phyloP scores from a whole-genome alignment of 2,113 vertebrate genomes.

The Scalopus aquaticus region DNA sequence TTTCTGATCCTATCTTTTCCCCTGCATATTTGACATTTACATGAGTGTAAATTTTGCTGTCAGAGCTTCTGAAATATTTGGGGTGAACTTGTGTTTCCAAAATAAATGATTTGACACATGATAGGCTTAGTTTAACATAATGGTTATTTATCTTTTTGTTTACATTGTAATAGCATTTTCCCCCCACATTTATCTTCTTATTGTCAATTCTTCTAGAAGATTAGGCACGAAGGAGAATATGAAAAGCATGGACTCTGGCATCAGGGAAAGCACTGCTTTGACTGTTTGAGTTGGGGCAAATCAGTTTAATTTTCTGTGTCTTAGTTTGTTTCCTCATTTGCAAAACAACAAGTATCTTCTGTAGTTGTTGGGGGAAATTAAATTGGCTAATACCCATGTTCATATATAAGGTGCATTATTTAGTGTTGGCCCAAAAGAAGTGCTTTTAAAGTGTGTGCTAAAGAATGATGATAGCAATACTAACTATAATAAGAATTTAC shows the following conservation, averaged over 20 bases:
- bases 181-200: not conserved
- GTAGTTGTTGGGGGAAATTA: not conserved
- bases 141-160: not conserved
- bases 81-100: not conserved
- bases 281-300: not conserved
- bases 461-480: not conserved
- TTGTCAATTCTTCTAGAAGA: not conserved
- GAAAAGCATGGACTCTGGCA: not conserved
- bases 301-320: not conserved
- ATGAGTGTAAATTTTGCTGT: not conserved
- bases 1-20: conserved; percentile 43
- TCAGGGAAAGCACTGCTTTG: not conserved
- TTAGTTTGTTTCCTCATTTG: not conserved
- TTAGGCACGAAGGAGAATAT: not conserved
- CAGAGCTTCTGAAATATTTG: conserved; percentile 13
- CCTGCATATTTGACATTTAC: conserved; percentile 39
- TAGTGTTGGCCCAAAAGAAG: not conserved
- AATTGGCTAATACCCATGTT: not conserved
- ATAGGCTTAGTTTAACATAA: not conserved
- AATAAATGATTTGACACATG: not conserved
- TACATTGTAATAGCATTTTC: not conserved
- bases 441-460: not conserved
- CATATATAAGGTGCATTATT: not conserved
- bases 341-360: not conserved
- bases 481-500: not conserved